A percentile compares a stretch with the other conserved stretches of the same genome.
phyloP scores from a whole-genome alignment of 2,113 vertebrate genomes.

The Cromileptes altivelis region DNA sequence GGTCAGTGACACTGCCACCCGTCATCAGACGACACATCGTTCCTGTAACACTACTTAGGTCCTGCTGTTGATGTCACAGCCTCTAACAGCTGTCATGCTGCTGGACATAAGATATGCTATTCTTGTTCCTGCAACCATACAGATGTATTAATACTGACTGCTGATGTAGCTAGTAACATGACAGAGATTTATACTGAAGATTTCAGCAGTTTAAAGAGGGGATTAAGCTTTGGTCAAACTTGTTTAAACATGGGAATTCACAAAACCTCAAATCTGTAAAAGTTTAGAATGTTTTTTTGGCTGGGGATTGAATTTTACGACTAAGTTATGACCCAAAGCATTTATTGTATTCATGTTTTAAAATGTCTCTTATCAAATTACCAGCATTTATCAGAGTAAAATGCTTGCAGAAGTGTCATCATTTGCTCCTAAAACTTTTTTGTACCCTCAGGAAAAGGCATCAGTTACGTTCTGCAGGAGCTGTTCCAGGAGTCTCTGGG shows the following conservation, averaged over 20 bases:
- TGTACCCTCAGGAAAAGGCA: slow-evolving; percentile 85
- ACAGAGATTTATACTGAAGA: background rate
- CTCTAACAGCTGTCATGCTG: background rate
- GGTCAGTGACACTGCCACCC: slow-evolving; percentile 79
- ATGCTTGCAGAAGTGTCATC: background rate
- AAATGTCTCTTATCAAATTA: too few relatives aligned
- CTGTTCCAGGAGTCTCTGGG: slow-evolving; percentile 89
- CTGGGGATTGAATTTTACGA: too few relatives aligned
- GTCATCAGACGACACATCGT: background rate
- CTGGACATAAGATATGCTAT: background rate
- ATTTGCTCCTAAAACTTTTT: background rate
- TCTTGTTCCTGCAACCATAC: background rate
- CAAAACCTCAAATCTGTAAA: background rate
- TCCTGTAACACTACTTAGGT: background rate
- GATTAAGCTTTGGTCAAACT: too few relatives aligned
- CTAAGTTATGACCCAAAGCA: too few relatives aligned
- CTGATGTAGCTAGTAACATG: background rate
- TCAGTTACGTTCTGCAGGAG: slow-evolving; percentile 88
- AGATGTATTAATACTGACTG: background rate
- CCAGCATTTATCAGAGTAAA: background rate
- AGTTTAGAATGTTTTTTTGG: too few relatives aligned
- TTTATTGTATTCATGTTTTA: too few relatives aligned
- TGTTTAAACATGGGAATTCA: too few relatives aligned
- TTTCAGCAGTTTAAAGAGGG: background rate
- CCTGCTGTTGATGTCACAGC: background rate